Evolutionary conservation across 2,797 vertebrate species (phyloP).

Genomic region (Loriculus beryllinus): DNA sequence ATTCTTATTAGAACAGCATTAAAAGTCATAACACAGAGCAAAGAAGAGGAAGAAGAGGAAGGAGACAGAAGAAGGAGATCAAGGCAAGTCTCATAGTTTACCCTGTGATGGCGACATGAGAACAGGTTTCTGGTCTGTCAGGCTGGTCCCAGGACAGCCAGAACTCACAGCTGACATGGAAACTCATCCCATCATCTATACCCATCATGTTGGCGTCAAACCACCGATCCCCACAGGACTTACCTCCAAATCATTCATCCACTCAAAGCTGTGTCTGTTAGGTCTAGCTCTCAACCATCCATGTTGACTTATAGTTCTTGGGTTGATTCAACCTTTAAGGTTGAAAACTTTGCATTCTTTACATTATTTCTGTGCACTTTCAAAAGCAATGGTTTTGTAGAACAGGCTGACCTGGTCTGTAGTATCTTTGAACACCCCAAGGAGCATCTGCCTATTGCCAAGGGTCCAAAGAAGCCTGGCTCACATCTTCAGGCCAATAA

Average conservation of each 20-base stretch:
- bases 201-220: background rate
- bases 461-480: background rate
- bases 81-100: background rate
- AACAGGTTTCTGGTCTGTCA: background rate
- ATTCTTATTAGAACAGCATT: background rate
- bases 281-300: background rate
- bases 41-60: background rate
- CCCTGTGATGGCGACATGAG: accelerated
- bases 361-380: background rate
- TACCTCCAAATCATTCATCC: background rate
- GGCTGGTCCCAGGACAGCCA: background rate
- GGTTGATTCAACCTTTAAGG: background rate
- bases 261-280: background rate
- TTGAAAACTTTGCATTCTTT: background rate
- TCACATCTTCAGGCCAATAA: background rate
- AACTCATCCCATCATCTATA: background rate
- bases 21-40: background rate
- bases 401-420: background rate
- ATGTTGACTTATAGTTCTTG: accelerated
- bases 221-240: no score
- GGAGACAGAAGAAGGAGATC: background rate
- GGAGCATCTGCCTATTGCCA: background rate
- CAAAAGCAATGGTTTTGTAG: background rate
- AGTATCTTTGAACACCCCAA: background rate
- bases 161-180: background rate